Conservation (phyloP, 2,797 vertebrate species). For the Pseudochirops cupreus region DNA sequence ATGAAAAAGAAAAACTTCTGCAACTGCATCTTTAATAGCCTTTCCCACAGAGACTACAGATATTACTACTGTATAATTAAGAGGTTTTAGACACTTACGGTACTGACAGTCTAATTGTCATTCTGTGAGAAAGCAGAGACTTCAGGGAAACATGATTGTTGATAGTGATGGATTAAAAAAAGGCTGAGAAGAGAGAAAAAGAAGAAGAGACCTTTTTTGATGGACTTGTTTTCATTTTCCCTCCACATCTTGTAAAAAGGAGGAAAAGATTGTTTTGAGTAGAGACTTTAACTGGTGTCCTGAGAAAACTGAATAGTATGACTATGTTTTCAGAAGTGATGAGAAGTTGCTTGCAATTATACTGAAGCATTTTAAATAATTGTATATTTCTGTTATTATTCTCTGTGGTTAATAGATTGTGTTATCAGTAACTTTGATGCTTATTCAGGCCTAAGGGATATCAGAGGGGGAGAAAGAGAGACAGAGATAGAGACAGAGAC, state of each 20-base stretch:
- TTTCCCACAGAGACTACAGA: not conserved
- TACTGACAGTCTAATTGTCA: not conserved
- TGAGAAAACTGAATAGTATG: not conserved
- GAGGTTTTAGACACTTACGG: not conserved
- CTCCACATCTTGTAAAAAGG: not conserved
- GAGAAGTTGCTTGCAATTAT: not conserved
- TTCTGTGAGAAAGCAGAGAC: not conserved
- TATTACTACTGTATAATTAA: not conserved
- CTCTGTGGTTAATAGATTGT: not conserved
- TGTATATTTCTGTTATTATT: not conserved
- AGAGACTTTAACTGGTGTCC: not conserved
- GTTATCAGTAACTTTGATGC: not conserved
- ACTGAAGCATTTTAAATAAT: not conserved
- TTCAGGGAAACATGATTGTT: not conserved
- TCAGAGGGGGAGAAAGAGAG: not conserved
- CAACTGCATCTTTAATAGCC: not conserved
- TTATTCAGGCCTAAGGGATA: not conserved
- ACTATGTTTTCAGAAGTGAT: not conserved
- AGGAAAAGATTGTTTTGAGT: not conserved
- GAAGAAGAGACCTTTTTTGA: not conserved
- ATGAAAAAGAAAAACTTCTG: not conserved
- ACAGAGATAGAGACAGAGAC: not conserved
- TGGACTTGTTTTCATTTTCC: not conserved
- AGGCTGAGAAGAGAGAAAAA: not conserved
- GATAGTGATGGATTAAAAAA: not conserved